Percentiles rank a stretch among this genome's conserved stretches.
Conservation (phyloP, 2,888 invertebrate species). For the Therioaphis trifolii region DNA sequence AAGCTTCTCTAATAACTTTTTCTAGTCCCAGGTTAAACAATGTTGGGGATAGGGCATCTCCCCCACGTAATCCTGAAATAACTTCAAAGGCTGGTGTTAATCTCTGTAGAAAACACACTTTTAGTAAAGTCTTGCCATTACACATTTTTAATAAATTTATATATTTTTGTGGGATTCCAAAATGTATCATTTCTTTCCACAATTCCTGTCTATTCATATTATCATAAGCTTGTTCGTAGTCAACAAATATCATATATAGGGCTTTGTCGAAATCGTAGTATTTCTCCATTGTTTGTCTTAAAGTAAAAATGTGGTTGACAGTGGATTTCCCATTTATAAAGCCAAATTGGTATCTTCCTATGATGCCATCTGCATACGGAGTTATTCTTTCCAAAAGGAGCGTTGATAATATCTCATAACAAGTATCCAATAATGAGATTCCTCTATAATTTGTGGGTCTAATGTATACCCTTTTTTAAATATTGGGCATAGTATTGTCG, state of each 20-base stretch:
- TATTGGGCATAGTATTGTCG: conserved; percentile 29
- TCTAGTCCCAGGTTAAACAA: conserved; percentile 22
- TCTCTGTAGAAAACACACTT: too few species aligned
- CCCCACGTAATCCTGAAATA: too few species aligned
- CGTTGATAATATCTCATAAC: conserved; percentile 37
- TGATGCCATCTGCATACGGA: not conserved
- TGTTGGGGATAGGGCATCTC: not conserved
- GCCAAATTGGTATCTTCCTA: conserved; percentile 42
- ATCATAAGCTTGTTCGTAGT: too few species aligned
- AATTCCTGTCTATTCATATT: not conserved
- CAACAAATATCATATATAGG: too few species aligned
- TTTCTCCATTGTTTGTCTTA: conserved; percentile 14
- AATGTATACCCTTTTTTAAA: conserved; percentile 54
- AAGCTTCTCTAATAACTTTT: conserved; percentile 19
- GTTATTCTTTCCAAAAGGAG: conserved; percentile 39
- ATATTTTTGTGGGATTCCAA: not conserved
- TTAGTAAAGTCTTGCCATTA: too few species aligned
- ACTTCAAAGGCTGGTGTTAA: too few species aligned
- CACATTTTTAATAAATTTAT: conserved; percentile 1
- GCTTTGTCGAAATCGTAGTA: too few species aligned
- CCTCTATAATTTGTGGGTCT: conserved; percentile 35
- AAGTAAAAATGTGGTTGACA: conserved; percentile 37
- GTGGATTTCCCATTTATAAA: conserved; percentile 35
- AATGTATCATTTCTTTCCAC: conserved; percentile 17
- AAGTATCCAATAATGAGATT: conserved; percentile 41